phyloP scores from a whole-genome alignment of 92 coral and sea anemone genomes.

The Micromussa lordhowensis region DNA sequence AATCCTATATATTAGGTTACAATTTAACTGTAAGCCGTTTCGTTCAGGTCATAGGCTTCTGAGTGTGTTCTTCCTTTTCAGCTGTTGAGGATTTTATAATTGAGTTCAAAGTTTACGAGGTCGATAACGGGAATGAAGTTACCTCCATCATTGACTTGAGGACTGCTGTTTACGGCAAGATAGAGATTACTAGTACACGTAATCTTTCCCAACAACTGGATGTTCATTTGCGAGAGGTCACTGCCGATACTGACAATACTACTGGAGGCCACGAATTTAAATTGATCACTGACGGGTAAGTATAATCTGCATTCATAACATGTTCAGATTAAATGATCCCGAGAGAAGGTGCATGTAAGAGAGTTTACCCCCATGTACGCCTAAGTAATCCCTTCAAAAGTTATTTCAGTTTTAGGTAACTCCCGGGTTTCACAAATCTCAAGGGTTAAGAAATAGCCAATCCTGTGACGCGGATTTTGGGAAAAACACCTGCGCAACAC shows the following conservation, averaged over 20 bases:
- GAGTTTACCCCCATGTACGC: no score
- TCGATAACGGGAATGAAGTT: not conserved
- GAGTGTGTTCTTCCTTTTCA: not conserved
- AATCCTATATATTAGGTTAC: no score
- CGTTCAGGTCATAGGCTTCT: not conserved
- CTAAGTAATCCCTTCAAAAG: no score
- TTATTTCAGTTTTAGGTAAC: no score
- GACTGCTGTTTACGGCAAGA: not conserved
- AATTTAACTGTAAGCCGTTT: not conserved
- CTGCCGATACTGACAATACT: not conserved
- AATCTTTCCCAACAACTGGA: not conserved
- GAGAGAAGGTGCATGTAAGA: no score
- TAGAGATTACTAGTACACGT: not conserved
- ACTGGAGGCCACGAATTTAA: not conserved
- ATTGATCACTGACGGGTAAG: not conserved
- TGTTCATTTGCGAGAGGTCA: not conserved
- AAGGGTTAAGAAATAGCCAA: no score
- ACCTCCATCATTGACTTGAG: not conserved
- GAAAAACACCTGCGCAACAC: no score
- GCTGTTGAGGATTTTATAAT: not conserved
- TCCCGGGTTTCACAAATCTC: no score
- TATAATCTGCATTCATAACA: not conserved
- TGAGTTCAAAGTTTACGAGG: not conserved
- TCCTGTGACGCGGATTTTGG: no score
- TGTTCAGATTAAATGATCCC: no score